Conservation (phyloP, 1,140 invertebrate genomes). For the Bursaphelenchus mucronatus region DNA sequence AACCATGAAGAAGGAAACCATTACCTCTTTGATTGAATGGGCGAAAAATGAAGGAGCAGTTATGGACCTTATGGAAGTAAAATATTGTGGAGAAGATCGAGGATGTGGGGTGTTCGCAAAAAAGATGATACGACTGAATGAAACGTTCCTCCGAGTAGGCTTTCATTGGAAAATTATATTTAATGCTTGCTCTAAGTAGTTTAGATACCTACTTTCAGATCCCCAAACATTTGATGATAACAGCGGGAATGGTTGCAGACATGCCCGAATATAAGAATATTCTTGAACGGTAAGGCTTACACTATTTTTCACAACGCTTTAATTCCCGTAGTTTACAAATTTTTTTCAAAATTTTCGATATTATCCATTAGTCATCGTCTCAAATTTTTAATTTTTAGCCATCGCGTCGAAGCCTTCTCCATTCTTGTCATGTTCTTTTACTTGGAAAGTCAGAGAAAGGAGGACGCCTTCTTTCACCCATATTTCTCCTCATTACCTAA, state of each 20-base stretch:
- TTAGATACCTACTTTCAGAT: slow-evolving; percentile 15
- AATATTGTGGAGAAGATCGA: slow-evolving; percentile 3
- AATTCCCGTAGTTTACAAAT: background rate
- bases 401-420: slow-evolving; percentile 9
- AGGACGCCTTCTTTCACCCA: slow-evolving; percentile 3
- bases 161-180: background rate
- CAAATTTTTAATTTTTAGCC: background rate
- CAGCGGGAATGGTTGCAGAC: slow-evolving; percentile 7
- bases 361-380: background rate
- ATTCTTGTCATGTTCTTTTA: slow-evolving; percentile 24
- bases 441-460: slow-evolving; percentile 5
- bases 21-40: background rate
- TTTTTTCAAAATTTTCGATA: too few relatives aligned
- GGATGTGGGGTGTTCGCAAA: slow-evolving; percentile 5
- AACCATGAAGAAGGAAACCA: background rate
- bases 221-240: slow-evolving; percentile 19
- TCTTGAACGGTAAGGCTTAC: slow-evolving; percentile 1
- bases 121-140: background rate
- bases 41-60: background rate
- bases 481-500: slow-evolving; percentile 23
- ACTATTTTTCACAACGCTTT: background rate
- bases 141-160: background rate
- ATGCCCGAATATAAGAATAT: slow-evolving; percentile 18
- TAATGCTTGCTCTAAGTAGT: background rate
- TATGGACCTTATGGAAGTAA: background rate